These are phyloP conservation scores for Scytalopus superciliaris DNA, from an alignment of 2,113 vertebrate species.

Conservation along the genomic window DNA sequence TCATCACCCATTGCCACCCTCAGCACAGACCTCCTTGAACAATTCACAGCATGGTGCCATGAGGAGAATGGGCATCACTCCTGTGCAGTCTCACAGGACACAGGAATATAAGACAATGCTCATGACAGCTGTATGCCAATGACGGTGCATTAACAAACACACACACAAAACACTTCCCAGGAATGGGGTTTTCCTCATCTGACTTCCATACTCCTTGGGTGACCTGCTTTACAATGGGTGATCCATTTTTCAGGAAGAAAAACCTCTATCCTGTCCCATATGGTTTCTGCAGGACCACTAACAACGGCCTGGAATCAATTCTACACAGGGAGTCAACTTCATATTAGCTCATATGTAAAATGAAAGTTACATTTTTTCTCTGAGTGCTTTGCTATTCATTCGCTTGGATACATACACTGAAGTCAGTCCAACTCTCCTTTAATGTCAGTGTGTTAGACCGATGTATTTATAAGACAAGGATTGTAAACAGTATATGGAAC, in stretches of 20 bases:
- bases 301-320: background rate
- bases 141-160: rapidly evolving
- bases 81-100: rapidly evolving
- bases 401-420: rapidly evolving
- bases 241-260: background rate
- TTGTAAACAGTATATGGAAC: background rate
- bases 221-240: too few species aligned
- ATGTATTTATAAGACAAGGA: background rate
- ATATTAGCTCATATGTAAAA: background rate
- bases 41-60: background rate
- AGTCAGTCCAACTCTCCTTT: background rate
- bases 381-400: background rate
- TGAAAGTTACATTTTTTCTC: background rate
- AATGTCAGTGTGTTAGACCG: background rate
- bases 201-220: background rate
- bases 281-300: background rate
- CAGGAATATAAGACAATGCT: background rate
- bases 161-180: background rate
- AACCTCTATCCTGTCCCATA: background rate
- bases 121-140: background rate
- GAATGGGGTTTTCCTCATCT: background rate
- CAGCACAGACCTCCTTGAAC: background rate
- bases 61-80: rapidly evolving
- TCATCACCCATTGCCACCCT: background rate
- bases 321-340: background rate